phyloP scores from a whole-genome alignment of 35 echinoderm and acorn worm species.

The Acanthaster planci region DNA sequence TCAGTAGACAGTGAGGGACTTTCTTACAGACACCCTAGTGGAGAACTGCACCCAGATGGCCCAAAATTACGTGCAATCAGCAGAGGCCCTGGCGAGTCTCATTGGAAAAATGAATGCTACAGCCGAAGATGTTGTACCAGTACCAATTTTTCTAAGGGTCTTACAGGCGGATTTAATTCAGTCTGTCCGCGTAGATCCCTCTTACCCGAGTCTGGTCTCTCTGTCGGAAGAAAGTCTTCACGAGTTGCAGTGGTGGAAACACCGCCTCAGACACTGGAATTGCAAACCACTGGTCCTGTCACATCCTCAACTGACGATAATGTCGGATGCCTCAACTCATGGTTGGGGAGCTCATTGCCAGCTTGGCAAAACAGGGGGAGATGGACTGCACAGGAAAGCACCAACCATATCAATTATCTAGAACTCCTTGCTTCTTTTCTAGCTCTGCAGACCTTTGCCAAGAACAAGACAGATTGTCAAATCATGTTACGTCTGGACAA shows the following conservation, averaged over 20 bases:
- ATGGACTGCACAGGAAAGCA: background rate
- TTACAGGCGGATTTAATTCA: slow-evolving; percentile 39
- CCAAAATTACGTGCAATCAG: background rate
- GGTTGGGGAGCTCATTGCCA: slow-evolving; percentile 31
- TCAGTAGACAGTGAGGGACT: too few species aligned
- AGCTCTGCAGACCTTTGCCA: slow-evolving; percentile 29
- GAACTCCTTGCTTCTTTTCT: too few species aligned
- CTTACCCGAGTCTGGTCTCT: too few species aligned
- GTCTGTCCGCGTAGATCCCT: slow-evolving; percentile 17
- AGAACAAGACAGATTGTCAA: slow-evolving; percentile 29
- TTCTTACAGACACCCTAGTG: background rate
- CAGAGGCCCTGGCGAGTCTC: slow-evolving; percentile 22
- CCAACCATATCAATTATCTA: too few species aligned
- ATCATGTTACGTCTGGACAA: too few species aligned
- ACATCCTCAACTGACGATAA: too few species aligned
- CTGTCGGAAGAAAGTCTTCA: too few species aligned
- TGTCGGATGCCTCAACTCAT: too few species aligned
- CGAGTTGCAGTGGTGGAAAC: too few species aligned
- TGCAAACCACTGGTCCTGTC: too few species aligned
- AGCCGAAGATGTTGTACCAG: too few species aligned
- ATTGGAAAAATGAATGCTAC: too few species aligned
- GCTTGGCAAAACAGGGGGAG: slow-evolving; percentile 16
- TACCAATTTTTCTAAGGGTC: slow-evolving; percentile 24
- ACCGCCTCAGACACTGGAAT: slow-evolving; percentile 16
- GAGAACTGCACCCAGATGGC: slow-evolving; percentile 2